These are phyloP conservation scores for Dicycla oo DNA, from an alignment of 2,888 invertebrate species.

Conservation along the genomic window DNA sequence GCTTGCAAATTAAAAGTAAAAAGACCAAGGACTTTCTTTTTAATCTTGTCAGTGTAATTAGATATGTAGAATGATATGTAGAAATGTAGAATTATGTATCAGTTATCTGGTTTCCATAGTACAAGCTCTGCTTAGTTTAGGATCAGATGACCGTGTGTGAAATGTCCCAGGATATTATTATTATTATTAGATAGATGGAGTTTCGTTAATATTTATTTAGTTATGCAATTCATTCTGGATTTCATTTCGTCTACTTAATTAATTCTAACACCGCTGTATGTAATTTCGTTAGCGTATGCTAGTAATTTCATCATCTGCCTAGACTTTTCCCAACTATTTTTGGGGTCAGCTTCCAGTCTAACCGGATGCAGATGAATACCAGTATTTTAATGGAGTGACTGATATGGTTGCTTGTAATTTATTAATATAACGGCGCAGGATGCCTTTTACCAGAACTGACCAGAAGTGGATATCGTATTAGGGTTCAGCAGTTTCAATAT, in stretches of 20 bases:
- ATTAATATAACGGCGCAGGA: not conserved
- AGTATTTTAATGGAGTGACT: not conserved
- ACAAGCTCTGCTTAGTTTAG: no score
- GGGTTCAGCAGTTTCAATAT: no score
- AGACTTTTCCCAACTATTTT: not conserved
- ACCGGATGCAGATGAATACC: not conserved
- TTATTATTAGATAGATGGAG: no score
- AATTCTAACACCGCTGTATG: not conserved
- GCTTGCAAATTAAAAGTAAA: conserved; percentile 39
- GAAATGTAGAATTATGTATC: no score
- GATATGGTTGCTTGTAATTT: not conserved
- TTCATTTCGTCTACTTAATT: conserved; percentile 8
- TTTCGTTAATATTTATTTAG: not conserved
- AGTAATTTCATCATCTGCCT: not conserved
- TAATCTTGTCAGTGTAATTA: conserved; percentile 11
- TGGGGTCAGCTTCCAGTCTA: no score
- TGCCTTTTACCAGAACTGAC: no score
- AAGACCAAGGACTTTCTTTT: conserved; percentile 6
- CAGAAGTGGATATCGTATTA: no score
- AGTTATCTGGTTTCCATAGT: no score
- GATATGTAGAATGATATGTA: no score
- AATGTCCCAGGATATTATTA: no score
- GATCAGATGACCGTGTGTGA: no score
- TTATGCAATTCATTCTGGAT: not conserved
- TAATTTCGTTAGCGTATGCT: not conserved